Conservation (phyloP, 2,888 invertebrate genomes). For the Terebella lapidaria region DNA sequence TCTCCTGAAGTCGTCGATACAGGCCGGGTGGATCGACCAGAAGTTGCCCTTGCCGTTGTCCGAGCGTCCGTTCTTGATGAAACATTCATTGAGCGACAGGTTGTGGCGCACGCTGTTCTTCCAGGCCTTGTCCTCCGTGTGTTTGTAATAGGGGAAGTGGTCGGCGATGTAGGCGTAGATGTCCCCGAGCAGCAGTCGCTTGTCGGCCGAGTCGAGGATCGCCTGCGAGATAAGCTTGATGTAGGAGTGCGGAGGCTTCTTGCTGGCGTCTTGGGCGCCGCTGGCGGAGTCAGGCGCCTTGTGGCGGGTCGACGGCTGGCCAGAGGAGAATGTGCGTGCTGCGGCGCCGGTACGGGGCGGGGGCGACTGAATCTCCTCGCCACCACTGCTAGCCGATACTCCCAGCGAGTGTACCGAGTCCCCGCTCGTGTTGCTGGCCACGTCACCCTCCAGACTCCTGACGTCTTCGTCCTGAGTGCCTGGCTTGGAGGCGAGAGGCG, state of each 20-base stretch:
- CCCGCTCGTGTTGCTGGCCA: neutral
- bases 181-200: constrained; percentile 44
- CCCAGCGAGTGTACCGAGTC: neutral
- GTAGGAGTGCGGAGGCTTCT: constrained; percentile 1
- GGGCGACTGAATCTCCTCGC: constrained; percentile 5
- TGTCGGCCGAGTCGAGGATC: constrained; percentile 39
- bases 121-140: constrained; percentile 41
- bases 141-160: constrained; percentile 42
- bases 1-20: constrained; percentile 13
- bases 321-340: neutral
- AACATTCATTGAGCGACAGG: constrained; percentile 48
- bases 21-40: constrained; percentile 60
- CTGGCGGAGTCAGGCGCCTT: neutral
- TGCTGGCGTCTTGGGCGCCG: neutral
- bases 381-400: neutral
- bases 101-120: constrained; percentile 49
- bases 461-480: too few species aligned
- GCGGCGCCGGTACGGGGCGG: too few species aligned
- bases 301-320: too few species aligned
- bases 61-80: constrained; percentile 45
- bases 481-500: too few species aligned
- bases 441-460: neutral
- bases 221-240: constrained; percentile 44
- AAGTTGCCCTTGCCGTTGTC: constrained; percentile 93
- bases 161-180: constrained; percentile 48